Conservation (phyloP, 2,113 vertebrate species). For the Osmerus mordax region DNA sequence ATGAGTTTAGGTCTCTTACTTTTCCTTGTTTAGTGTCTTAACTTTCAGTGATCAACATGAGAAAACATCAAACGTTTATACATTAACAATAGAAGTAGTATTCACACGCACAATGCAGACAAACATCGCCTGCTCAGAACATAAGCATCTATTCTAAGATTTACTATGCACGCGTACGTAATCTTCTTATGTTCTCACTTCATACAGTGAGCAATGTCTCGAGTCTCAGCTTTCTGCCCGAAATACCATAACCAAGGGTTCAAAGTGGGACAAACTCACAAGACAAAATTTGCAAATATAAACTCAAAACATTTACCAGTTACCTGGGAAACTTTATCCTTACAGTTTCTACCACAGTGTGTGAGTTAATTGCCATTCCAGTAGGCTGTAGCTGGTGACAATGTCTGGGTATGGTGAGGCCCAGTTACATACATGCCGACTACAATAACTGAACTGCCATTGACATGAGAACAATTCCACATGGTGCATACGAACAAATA, state of each 20-base stretch:
- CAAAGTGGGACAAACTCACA: slow-evolving; percentile 6
- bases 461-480: neutral
- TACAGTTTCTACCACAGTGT: too few species aligned
- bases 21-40: neutral
- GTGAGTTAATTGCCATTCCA: too few species aligned
- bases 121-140: neutral
- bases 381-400: too few species aligned
- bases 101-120: slow-evolving; percentile 24
- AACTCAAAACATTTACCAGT: too few species aligned
- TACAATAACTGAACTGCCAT: too few species aligned
- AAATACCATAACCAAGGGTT: slow-evolving; percentile 3
- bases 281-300: neutral
- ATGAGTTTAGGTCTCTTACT: neutral
- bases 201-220: neutral
- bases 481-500: too few species aligned
- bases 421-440: too few species aligned
- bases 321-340: too few species aligned
- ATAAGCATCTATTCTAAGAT: slow-evolving; percentile 35
- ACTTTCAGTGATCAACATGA: neutral
- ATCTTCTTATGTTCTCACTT: slow-evolving; percentile 50
- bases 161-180: slow-evolving; percentile 35
- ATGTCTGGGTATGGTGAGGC: too few species aligned
- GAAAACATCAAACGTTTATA: neutral
- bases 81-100: slow-evolving; percentile 34
- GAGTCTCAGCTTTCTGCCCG: neutral